A percentile compares a stretch with the other conserved stretches of the same genome.
Conservation (phyloP, 2,113 vertebrate genomes). For the Pundamilia nyererei region DNA sequence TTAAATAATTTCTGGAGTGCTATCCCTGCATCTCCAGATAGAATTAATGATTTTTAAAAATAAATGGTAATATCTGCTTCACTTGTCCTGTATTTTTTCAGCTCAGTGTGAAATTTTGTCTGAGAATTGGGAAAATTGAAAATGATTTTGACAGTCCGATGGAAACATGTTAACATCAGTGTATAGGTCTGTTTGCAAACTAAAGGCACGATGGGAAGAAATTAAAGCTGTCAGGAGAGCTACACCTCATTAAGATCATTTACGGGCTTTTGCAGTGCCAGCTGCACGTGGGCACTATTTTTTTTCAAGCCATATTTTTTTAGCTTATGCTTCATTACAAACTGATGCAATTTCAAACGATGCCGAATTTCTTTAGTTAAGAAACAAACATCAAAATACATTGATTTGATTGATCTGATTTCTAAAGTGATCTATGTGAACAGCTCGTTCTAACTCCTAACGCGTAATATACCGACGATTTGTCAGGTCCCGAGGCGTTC, state of each 20-base stretch:
- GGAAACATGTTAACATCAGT: not conserved
- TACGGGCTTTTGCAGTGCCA: not conserved
- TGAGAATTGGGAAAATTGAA: not conserved
- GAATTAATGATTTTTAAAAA: not conserved
- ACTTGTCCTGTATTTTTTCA: not conserved
- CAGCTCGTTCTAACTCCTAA: not conserved
- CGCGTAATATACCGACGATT: not conserved
- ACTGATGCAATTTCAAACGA: not conserved
- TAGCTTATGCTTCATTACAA: not conserved
- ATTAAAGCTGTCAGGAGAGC: not conserved
- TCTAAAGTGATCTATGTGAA: not conserved
- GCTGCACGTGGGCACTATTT: not conserved
- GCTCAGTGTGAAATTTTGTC: not conserved
- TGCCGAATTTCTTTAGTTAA: not conserved
- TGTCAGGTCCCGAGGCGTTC: not conserved
- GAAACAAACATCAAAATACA: not conserved
- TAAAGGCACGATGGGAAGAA: not conserved
- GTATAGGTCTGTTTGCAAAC: not conserved
- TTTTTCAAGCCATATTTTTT: not conserved
- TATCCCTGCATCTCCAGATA: not conserved
- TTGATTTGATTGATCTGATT: not conserved
- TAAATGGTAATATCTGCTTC: not conserved
- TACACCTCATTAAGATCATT: not conserved
- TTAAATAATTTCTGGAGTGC: not conserved
- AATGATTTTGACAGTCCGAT: not conserved